Conservation (phyloP, 2,888 invertebrate species). For the Drosophila falleni region DNA sequence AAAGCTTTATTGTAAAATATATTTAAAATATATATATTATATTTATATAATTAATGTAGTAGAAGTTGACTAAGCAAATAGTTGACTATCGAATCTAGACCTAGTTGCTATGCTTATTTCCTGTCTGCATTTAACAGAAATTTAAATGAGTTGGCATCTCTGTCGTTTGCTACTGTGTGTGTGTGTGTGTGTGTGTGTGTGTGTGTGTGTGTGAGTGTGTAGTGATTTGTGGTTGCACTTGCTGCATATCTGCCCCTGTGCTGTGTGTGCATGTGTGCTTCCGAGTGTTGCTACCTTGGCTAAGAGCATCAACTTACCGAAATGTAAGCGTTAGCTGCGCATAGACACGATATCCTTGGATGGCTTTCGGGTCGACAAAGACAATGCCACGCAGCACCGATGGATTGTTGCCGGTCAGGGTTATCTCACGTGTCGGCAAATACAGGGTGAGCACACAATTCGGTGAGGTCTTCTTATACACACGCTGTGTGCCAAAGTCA, state of each 20-base stretch:
- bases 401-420: slow-evolving; percentile 90
- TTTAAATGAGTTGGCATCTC: slow-evolving; percentile 2
- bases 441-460: slow-evolving; percentile 94
- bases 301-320: slow-evolving; percentile 87
- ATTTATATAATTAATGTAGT: too few relatives aligned
- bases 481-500: slow-evolving; percentile 86
- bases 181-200: neutral
- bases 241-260: neutral
- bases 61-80: too few relatives aligned
- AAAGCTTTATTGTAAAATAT: too few relatives aligned
- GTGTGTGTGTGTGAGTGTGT: neutral
- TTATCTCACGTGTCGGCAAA: slow-evolving; percentile 92
- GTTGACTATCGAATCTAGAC: neutral
- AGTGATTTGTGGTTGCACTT: neutral
- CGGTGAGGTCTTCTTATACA: slow-evolving; percentile 94
- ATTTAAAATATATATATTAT: too few relatives aligned
- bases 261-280: neutral
- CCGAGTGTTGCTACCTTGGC: neutral
- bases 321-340: slow-evolving; percentile 96
- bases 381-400: slow-evolving; percentile 96
- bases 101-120: neutral
- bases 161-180: neutral
- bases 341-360: slow-evolving; percentile 92
- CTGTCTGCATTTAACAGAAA: neutral
- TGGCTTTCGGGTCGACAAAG: slow-evolving; percentile 94